These are phyloP conservation scores for Nebria salina DNA, from an alignment of 2,888 invertebrate genomes.

Conservation along the genomic window DNA sequence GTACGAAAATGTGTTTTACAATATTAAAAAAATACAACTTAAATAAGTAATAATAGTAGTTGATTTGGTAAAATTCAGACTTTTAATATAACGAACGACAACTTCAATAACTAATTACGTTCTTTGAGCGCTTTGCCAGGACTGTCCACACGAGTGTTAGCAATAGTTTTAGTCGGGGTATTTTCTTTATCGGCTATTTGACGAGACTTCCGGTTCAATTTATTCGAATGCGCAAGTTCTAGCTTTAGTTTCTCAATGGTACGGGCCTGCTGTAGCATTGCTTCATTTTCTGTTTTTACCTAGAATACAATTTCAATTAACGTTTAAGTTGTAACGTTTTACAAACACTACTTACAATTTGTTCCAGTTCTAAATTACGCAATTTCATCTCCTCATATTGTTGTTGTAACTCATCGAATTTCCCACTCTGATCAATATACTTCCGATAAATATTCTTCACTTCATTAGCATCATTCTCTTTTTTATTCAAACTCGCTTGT, in stretches of 20 bases:
- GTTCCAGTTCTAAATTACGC: slow-evolving; percentile 52
- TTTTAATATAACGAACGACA: neutral
- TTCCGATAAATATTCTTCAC: slow-evolving; percentile 54
- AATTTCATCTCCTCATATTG: slow-evolving; percentile 53
- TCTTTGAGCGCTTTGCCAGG: slow-evolving; percentile 62
- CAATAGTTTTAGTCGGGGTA: slow-evolving; percentile 58
- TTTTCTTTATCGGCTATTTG: slow-evolving; percentile 62
- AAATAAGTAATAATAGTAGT: neutral
- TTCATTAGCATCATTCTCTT: slow-evolving; percentile 50
- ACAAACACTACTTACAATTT: slow-evolving; percentile 51
- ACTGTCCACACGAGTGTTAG: slow-evolving; percentile 59
- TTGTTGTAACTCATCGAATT: slow-evolving; percentile 56
- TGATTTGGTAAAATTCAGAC: neutral
- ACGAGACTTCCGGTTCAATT: slow-evolving; percentile 53
- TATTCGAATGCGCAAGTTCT: slow-evolving; percentile 54
- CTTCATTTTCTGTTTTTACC: slow-evolving; percentile 34
- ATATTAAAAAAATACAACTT: neutral
- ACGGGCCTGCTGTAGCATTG: slow-evolving; percentile 56
- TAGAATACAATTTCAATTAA: slow-evolving; percentile 17
- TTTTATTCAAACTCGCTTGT: slow-evolving; percentile 47
- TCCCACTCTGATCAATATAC: slow-evolving; percentile 58
- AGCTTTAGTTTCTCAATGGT: slow-evolving; percentile 61
- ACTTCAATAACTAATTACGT: slow-evolving; percentile 57
- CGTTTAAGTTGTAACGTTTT: neutral
- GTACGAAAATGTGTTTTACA: neutral